These are phyloP conservation scores for Nettapus auritus DNA, from an alignment of 2,113 vertebrate genomes.

Conservation along the genomic window DNA sequence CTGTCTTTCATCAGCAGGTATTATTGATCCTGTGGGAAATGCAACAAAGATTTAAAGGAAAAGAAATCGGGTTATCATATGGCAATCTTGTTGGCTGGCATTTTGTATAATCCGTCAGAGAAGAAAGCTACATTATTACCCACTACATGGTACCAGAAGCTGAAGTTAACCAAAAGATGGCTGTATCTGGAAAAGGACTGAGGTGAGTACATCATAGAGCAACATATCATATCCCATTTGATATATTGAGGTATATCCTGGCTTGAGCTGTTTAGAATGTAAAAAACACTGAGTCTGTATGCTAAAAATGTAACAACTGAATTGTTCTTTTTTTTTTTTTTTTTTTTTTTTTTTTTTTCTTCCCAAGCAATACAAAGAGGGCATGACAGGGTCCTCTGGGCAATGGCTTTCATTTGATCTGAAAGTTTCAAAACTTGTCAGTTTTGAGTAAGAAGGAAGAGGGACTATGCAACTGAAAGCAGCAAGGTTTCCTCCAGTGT, in stretches of 20 bases:
- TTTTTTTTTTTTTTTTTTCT: too few species aligned
- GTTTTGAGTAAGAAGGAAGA: neutral
- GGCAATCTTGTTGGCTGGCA: neutral
- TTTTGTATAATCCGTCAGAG: neutral
- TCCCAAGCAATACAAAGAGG: neutral
- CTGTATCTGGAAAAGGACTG: neutral
- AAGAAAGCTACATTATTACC: neutral
- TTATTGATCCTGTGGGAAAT: slow-evolving; percentile 28
- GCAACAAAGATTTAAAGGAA: slow-evolving; percentile 7
- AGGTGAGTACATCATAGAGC: neutral
- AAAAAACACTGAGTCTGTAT: neutral
- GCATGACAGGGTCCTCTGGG: neutral
- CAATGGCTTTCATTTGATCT: neutral
- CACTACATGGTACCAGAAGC: neutral
- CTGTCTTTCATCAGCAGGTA: slow-evolving; percentile 39
- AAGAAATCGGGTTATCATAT: neutral
- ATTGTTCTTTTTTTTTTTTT: neutral
- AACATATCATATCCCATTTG: neutral
- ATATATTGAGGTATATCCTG: neutral
- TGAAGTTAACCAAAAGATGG: neutral
- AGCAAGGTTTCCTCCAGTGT: neutral
- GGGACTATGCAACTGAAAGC: neutral
- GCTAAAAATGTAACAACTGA: neutral
- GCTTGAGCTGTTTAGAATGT: neutral
- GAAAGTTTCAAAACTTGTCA: neutral